Base-by-base conservation (phyloP, 2,113 vertebrate genomes). In the Psophia crepitans region DNA sequence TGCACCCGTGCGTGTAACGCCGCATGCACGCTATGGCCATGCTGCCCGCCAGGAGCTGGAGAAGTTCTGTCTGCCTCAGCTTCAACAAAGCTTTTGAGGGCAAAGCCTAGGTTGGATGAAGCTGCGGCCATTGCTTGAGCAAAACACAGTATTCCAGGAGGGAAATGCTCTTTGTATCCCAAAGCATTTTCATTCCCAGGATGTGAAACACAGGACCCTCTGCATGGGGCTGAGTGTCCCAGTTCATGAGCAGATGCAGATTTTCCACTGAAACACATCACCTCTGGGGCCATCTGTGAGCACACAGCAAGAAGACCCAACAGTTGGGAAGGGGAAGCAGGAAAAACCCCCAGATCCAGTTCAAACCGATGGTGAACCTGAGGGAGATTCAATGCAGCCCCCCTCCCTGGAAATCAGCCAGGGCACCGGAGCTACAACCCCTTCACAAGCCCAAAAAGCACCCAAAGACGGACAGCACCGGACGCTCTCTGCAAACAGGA, bases 1-100 rank as follows among this genome's bases (percentile, higher is more conserved):
- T 9, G 46, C 37, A 37, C n/a, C 58, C 18, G 0, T 19, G 30
- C 1, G 4, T 32, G 68, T 6, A 12, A 24, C 33, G n/a, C 11
- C 5, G 0, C 12, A 2, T 3, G 8, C 13, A 2, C 2, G 3
- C 19, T 58, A 18, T 3, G 23, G 51, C 22, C 56, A 4, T 2
- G 58, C 12, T 61, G 56, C 4, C 14, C 79, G 61, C 19, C 33
- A 37, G 65, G 48, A 71, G 51, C 8, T 57, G 41, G 15, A 61
- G 43, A 39, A 43, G 32, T 54, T 44, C 44, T 5, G 0, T 27
- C 35, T 70, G 41, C 24, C n/a, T 66, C 74, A 49, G 46, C 23
- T 68, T 39, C 57, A 21, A 13, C 30, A 9, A 2, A 43, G 27
- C 43, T 64, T 64, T 8, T 69, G 39, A 90, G 61, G 71, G 24